These are phyloP conservation scores for Trachops cirrhosus DNA, from an alignment of 2,797 vertebrate genomes.

Conservation along the genomic window DNA sequence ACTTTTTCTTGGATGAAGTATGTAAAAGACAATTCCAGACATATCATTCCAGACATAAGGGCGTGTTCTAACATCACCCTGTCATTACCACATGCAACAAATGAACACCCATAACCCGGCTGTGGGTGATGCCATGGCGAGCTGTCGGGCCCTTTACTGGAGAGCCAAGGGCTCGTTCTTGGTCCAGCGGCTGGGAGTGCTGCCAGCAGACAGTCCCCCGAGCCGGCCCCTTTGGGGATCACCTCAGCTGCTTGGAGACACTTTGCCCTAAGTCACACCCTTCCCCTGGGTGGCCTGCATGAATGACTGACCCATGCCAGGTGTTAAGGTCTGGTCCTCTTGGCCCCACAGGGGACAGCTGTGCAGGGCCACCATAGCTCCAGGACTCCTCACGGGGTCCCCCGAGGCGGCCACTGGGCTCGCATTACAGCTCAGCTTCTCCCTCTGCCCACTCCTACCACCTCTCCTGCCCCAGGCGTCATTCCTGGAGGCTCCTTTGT, in stretches of 20 bases:
- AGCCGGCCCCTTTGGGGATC: not conserved
- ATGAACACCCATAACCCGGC: not conserved
- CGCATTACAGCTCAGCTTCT: not conserved
- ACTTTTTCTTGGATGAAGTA: not conserved
- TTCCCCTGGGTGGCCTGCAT: not conserved
- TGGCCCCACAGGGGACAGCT: not conserved
- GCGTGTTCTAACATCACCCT: not conserved
- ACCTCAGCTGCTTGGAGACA: not conserved
- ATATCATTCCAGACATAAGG: not conserved
- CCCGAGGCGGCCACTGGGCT: not conserved
- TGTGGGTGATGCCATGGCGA: not conserved
- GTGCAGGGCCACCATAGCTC: not conserved
- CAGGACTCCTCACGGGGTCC: accelerated
- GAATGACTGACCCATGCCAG: not conserved
- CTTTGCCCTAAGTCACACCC: not conserved
- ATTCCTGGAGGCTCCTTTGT: not conserved
- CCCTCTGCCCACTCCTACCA: not conserved
- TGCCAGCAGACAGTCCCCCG: not conserved
- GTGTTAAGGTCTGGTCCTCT: not conserved
- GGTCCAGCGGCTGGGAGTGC: not conserved
- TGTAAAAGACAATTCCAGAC: not conserved
- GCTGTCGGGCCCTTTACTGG: not conserved
- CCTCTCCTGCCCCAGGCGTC: not conserved
- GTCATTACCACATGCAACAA: not conserved
- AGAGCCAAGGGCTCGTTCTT: accelerated